Conservation (phyloP, 2,797 vertebrate species). For the Periophthalmus magnuspinnatus region DNA sequence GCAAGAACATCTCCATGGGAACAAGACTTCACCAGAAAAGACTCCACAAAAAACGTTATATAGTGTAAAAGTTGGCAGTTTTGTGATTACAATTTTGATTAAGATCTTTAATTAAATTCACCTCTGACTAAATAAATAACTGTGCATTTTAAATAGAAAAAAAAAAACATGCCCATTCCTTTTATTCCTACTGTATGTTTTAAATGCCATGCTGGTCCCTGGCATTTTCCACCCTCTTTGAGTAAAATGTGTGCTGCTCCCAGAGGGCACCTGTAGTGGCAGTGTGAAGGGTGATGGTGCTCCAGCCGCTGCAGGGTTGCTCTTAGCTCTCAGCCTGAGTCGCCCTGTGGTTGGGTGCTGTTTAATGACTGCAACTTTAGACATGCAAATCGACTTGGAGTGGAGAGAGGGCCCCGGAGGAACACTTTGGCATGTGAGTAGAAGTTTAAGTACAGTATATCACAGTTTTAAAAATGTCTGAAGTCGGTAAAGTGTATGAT, state of each 20-base stretch:
- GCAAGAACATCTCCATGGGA: no score
- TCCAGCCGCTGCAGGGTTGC: conserved; percentile 59
- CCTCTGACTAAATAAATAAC: not conserved
- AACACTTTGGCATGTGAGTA: conserved; percentile 58
- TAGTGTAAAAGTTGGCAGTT: no score
- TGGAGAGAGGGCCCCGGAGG: conserved; percentile 54
- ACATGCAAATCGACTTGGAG: conserved; percentile 69
- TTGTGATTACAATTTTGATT: not conserved
- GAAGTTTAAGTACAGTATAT: conserved; percentile 46
- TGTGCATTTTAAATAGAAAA: not conserved
- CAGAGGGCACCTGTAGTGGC: conserved; percentile 59
- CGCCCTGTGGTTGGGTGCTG: conserved; percentile 65
- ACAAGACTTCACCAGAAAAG: no score
- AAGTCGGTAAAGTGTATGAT: conserved; percentile 13
- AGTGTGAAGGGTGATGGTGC: conserved; percentile 59
- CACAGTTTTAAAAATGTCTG: conserved; percentile 28
- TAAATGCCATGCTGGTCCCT: conserved; percentile 58
- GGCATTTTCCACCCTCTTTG: conserved; percentile 71
- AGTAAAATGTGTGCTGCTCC: conserved; percentile 64
- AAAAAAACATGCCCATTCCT: conserved; percentile 49
- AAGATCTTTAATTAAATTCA: no score
- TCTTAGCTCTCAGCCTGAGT: conserved; percentile 54
- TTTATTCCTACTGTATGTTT: conserved; percentile 67
- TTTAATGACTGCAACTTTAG: conserved; percentile 70
- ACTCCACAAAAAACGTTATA: no score